These are phyloP conservation scores for Heliconius charithonia DNA, from an alignment of 2,888 invertebrate genomes.

Conservation along the genomic window DNA sequence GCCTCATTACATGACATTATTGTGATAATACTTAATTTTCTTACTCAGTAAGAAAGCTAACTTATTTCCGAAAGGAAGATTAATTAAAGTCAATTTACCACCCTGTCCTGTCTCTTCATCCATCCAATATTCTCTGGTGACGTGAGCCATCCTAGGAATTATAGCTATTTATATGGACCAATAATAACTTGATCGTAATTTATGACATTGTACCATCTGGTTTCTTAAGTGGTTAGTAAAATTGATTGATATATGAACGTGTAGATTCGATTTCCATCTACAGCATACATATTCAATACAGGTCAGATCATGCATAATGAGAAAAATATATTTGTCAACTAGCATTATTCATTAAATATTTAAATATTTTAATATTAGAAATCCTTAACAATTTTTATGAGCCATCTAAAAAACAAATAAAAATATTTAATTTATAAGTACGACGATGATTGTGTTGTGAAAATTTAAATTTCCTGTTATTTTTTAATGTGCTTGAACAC, in stretches of 20 bases:
- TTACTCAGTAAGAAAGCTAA: not conserved
- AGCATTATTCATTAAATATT: no score
- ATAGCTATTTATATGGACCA: constrained; percentile 50
- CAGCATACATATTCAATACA: no score
- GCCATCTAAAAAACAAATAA: not conserved
- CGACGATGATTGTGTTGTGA: not conserved
- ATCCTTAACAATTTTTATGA: not conserved
- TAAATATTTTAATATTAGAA: no score
- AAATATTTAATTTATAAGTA: not conserved
- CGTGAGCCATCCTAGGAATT: constrained; percentile 46
- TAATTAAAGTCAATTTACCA: constrained; percentile 14
- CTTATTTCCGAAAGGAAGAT: not conserved
- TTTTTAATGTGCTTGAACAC: constrained; percentile 22
- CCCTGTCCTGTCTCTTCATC: constrained; percentile 19
- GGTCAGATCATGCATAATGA: no score
- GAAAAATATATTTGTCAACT: no score
- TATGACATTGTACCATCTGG: not conserved
- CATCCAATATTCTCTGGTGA: constrained; percentile 31
- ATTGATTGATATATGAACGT: not conserved
- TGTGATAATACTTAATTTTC: not conserved
- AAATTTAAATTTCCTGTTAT: not conserved
- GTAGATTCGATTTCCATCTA: not conserved
- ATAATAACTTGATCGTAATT: constrained; percentile 20
- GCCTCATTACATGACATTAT: not conserved
- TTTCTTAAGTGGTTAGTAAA: not conserved